phyloP scores from a whole-genome alignment of 2,888 invertebrate species.

The Tricholauxania praeusta region DNA sequence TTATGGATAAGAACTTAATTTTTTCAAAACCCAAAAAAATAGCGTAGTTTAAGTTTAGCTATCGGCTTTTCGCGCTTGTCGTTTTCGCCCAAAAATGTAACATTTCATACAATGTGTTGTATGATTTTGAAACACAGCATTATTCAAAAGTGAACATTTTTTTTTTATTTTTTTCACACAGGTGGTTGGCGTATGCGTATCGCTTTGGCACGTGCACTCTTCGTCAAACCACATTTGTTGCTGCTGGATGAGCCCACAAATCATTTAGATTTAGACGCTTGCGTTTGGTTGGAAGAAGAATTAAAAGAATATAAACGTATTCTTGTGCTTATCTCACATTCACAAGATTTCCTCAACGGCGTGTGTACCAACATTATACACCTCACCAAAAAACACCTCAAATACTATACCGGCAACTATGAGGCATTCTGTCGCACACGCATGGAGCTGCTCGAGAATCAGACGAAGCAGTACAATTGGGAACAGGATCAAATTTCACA shows the following conservation, averaged over 20 bases:
- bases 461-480: slow-evolving; percentile 99
- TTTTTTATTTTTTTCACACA: slow-evolving; percentile 31
- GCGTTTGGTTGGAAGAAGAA: slow-evolving; percentile 99
- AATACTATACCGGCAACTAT: slow-evolving; percentile 97
- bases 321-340: slow-evolving; percentile 97
- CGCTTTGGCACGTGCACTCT: slow-evolving; percentile 94
- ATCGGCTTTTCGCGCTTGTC: background rate
- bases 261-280: slow-evolving; percentile 98
- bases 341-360: slow-evolving; percentile 98
- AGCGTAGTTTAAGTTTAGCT: background rate
- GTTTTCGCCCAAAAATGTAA: background rate
- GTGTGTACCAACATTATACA: slow-evolving; percentile 98
- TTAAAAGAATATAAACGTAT: slow-evolving; percentile 96
- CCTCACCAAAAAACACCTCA: slow-evolving; percentile 91
- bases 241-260: slow-evolving; percentile 99
- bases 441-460: slow-evolving; percentile 95
- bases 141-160: background rate
- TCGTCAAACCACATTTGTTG: slow-evolving; percentile 96
- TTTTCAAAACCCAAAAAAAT: no score
- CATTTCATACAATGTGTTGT: background rate
- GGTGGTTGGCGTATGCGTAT: slow-evolving; percentile 99
- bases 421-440: slow-evolving; percentile 96
- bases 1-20: no score
- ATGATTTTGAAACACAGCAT: background rate
- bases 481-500: slow-evolving; percentile 99